A percentile compares a stretch with the other conserved stretches of the same genome.
Conservation (phyloP, 2,888 invertebrate species). For the Neoitamus cyanurus region DNA sequence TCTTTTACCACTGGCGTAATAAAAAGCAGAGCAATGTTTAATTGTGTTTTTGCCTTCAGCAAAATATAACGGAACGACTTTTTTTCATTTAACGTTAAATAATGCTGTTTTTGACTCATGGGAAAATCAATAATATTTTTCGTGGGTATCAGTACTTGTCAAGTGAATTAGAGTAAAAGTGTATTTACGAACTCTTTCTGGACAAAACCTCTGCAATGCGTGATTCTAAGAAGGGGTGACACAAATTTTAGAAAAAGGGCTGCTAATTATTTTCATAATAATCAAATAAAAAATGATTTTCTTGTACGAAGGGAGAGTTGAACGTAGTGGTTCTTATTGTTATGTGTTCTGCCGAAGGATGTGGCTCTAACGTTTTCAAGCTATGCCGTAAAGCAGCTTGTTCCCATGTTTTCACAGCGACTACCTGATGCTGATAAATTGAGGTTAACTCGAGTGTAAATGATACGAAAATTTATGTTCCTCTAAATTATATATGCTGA, state of each 20-base stretch:
- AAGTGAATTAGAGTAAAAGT: not conserved
- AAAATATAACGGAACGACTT: not conserved
- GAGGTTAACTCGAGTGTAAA: constrained; percentile 43
- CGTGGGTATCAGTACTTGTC: not conserved
- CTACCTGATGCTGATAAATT: constrained; percentile 46
- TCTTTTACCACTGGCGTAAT: not conserved
- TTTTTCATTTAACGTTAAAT: not conserved
- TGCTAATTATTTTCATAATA: constrained; percentile 45
- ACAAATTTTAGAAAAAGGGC: not conserved
- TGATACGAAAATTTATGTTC: constrained; percentile 47
- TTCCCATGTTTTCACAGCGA: not conserved
- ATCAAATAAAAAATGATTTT: constrained; percentile 47
- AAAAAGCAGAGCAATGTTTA: not conserved
- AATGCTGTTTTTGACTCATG: not conserved
- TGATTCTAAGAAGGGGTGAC: not conserved
- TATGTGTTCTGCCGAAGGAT: not conserved
- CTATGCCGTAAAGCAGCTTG: not conserved
- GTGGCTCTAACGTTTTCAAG: not conserved
- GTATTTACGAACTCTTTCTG: not conserved
- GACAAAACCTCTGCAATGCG: not conserved
- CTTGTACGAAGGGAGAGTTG: not conserved
- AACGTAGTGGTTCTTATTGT: not conserved
- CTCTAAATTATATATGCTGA: constrained; percentile 42
- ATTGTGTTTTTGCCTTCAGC: not conserved
- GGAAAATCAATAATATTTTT: not conserved